Percentiles rank a stretch among this genome's conserved stretches.
Conservation (phyloP, 2,888 invertebrate species). For the Apodemia duryi region DNA sequence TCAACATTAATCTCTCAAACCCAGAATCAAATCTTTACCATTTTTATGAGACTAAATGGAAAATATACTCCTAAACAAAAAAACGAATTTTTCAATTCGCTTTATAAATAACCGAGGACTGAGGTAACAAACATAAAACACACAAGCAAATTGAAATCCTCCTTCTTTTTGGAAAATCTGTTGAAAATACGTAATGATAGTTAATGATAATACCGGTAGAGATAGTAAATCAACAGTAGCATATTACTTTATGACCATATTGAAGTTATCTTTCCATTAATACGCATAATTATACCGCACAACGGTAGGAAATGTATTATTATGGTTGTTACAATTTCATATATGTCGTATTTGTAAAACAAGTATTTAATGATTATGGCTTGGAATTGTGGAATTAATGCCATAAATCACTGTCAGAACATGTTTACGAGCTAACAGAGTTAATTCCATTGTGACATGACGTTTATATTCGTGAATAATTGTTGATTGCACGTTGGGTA, state of each 20-base stretch:
- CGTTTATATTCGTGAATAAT: conserved; percentile 76
- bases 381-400: conserved; percentile 64
- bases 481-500: conserved; percentile 56
- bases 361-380: conserved; percentile 62
- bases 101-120: too few relatives aligned
- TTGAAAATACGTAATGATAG: too few relatives aligned
- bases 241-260: not conserved
- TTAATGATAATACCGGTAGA: too few relatives aligned
- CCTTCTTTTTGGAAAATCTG: too few relatives aligned
- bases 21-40: too few relatives aligned
- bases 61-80: too few relatives aligned
- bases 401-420: conserved; percentile 73
- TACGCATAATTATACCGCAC: not conserved
- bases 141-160: too few relatives aligned
- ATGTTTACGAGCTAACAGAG: conserved; percentile 78
- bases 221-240: not conserved
- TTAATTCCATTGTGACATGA: conserved; percentile 74
- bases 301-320: not conserved
- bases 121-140: too few relatives aligned
- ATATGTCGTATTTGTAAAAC: conserved; percentile 46
- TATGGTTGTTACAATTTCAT: conserved; percentile 23
- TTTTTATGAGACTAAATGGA: too few relatives aligned
- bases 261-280: not conserved
- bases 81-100: too few relatives aligned
- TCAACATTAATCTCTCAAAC: too few relatives aligned